A percentile compares a stretch with the other conserved stretches of the same genome.
These are phyloP conservation scores for Spilarctia lutea DNA, from an alignment of 2,888 invertebrate genomes.

Conservation along the genomic window DNA sequence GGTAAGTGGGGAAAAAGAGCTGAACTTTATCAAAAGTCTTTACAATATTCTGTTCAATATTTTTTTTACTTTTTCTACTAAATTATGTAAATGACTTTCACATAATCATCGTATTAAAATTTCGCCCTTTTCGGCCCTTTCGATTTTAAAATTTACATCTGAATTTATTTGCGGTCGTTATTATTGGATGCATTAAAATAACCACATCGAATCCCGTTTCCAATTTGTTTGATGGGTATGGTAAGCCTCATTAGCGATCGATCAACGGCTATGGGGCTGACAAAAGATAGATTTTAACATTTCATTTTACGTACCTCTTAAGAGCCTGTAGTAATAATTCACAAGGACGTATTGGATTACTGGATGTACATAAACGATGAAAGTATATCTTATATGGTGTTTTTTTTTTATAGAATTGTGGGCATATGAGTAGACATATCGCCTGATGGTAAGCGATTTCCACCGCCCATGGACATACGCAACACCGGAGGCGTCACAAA, in stretches of 20 bases:
- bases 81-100: not conserved
- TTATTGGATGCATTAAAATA: slow-evolving; percentile 4
- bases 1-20: no score
- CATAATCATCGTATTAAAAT: not conserved
- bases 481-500: no score
- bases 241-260: not conserved
- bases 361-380: no score
- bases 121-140: no score
- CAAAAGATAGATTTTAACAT: not conserved
- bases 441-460: no score
- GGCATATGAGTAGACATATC: no score
- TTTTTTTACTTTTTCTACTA: not conserved
- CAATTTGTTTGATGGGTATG: slow-evolving; percentile 5
- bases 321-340: not conserved
- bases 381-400: no score
- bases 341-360: no score
- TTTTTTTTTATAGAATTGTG: no score
- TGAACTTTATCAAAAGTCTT: no score
- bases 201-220: slow-evolving; percentile 3
- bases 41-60: no score
- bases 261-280: not conserved
- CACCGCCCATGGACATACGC: no score
- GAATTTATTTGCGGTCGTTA: not conserved
- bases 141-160: not conserved
- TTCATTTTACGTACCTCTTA: not conserved